These are phyloP conservation scores for Melieria omissa DNA, from an alignment of 2,888 invertebrate genomes.

Conservation along the genomic window DNA sequence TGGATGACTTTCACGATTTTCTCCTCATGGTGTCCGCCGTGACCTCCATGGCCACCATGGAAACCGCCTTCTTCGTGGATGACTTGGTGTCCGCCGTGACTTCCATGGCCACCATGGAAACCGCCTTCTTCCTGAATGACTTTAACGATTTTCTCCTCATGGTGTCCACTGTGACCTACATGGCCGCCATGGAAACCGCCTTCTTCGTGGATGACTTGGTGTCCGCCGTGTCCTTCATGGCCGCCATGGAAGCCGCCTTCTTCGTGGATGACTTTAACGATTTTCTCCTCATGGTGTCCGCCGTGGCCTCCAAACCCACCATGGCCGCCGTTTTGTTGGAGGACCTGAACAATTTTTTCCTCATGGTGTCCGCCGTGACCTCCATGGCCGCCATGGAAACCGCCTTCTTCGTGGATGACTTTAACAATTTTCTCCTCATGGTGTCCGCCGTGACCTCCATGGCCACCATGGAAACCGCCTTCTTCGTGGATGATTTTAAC, in stretches of 20 bases:
- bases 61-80: background rate
- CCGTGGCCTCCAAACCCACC: slow-evolving; percentile 5
- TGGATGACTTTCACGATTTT: slow-evolving; percentile 40
- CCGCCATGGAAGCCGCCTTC: slow-evolving; percentile 13
- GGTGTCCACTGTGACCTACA: slow-evolving; percentile 16
- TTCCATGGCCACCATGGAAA: background rate
- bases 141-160: slow-evolving; percentile 37
- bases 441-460: slow-evolving; percentile 34
- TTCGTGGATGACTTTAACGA: slow-evolving; percentile 30
- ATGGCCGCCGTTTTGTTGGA: slow-evolving; percentile 20
- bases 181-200: slow-evolving; percentile 24
- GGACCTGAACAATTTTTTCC: slow-evolving; percentile 30
- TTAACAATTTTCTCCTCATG: slow-evolving; percentile 43
- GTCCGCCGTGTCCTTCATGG: background rate
- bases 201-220: slow-evolving; percentile 44
- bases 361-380: slow-evolving; percentile 9
- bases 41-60: background rate
- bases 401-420: slow-evolving; percentile 45
- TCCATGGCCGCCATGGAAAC: slow-evolving; percentile 17
- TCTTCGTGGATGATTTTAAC: slow-evolving; percentile 47
- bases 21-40: slow-evolving; percentile 19
- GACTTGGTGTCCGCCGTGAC: background rate
- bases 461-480: slow-evolving; percentile 37
- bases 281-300: slow-evolving; percentile 21
- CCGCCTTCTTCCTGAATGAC: slow-evolving; percentile 38